These are phyloP conservation scores for Baryphthengus martii DNA, from an alignment of 2,113 vertebrate species.

Conservation along the genomic window DNA sequence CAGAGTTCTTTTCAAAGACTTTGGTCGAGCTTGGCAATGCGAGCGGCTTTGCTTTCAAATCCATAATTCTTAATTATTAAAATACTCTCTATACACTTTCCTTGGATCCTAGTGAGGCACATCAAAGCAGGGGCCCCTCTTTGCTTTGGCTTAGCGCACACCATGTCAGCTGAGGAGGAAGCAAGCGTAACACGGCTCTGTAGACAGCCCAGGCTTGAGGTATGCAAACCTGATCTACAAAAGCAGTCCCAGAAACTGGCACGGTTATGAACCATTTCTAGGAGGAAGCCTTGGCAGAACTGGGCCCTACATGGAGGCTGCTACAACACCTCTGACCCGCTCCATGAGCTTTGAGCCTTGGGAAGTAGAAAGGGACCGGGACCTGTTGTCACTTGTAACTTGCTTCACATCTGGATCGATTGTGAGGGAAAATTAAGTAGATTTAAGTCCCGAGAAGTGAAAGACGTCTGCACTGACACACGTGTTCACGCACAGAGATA, in stretches of 20 bases:
- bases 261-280: neutral
- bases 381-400: neutral
- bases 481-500: neutral
- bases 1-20: constrained; percentile 51
- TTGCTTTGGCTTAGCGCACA: neutral
- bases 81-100: constrained; percentile 19
- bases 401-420: neutral
- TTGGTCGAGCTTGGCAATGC: constrained; percentile 27
- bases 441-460: neutral
- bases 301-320: neutral
- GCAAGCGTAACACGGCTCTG: neutral
- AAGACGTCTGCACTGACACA: neutral
- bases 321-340: neutral
- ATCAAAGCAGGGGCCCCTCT: constrained; percentile 35
- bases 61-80: constrained; percentile 58
- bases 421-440: neutral
- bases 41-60: constrained; percentile 44
- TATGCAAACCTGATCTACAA: neutral
- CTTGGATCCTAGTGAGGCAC: neutral
- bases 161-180: constrained; percentile 16
- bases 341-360: neutral
- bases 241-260: neutral
- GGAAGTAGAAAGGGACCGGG: neutral
- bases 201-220: neutral
- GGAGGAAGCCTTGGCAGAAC: neutral